phyloP scores from a whole-genome alignment of 2,113 vertebrate species.

The Pseudolaguvia tuberculata region DNA sequence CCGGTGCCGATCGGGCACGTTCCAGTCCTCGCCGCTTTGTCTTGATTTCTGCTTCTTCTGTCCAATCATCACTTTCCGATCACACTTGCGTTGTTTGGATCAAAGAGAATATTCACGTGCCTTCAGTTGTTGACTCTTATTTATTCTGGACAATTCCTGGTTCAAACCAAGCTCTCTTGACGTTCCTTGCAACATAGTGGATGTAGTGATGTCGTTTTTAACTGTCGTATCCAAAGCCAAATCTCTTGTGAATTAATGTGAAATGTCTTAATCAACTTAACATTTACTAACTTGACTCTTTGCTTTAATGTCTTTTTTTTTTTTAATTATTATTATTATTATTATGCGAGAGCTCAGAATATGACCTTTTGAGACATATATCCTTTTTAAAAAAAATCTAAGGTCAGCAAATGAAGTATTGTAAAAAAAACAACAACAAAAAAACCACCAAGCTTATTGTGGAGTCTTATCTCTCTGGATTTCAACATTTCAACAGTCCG shows the following conservation, averaged over 20 bases:
- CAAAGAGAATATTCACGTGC: slow-evolving; percentile 60
- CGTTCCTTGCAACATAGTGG: not conserved
- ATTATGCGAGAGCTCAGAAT: not conserved
- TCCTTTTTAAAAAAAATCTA: not conserved
- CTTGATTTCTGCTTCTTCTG: slow-evolving; percentile 37
- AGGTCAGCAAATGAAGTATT: slow-evolving; percentile 1
- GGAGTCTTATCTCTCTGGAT: not conserved
- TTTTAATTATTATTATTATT: no score
- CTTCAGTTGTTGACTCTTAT: slow-evolving; percentile 57
- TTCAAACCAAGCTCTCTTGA: not conserved
- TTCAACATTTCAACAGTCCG: not conserved
- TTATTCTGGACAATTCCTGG: slow-evolving; percentile 50
- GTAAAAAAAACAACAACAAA: not conserved
- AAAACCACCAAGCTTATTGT: no score
- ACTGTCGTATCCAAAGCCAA: not conserved
- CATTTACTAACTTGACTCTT: not conserved
- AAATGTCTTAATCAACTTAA: not conserved
- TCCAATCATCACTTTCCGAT: slow-evolving; percentile 44
- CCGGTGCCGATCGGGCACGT: slow-evolving; percentile 28
- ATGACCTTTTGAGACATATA: not conserved
- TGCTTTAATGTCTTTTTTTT: not conserved
- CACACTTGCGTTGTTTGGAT: slow-evolving; percentile 42
- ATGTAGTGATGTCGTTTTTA: not conserved
- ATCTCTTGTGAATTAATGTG: not conserved
- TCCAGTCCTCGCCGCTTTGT: not conserved